Evolutionary conservation across 2,113 vertebrate genomes (phyloP).

Genomic region (Myocastor coypus): DNA sequence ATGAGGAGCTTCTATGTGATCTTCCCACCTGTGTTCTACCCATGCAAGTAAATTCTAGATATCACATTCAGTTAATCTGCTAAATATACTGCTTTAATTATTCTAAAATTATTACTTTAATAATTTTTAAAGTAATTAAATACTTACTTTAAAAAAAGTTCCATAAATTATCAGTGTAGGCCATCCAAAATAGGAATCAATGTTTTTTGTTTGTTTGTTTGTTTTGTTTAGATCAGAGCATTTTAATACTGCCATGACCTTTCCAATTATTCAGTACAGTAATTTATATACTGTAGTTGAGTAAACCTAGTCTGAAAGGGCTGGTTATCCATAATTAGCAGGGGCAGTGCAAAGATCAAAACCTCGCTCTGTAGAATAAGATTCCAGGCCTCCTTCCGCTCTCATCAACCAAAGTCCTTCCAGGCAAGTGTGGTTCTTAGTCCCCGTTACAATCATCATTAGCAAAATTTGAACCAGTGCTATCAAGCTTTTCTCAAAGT

Average conservation of each 20-base stretch:
- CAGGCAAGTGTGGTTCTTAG: background rate
- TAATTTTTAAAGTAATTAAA: no score
- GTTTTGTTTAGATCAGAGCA: background rate
- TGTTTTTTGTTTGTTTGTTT: background rate
- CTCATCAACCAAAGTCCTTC: background rate
- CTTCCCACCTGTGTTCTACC: background rate
- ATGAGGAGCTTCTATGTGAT: background rate
- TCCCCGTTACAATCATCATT: background rate
- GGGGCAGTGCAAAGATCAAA: background rate
- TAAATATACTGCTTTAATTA: background rate
- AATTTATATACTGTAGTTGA: background rate
- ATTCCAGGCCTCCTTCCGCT: background rate
- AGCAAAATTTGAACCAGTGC: background rate
- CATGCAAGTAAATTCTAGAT: background rate
- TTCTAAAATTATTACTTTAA: no score
- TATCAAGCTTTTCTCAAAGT: background rate
- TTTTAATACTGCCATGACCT: background rate
- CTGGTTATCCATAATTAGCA: constrained; percentile 7
- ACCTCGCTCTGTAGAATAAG: background rate
- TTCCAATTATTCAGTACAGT: constrained; percentile 4
- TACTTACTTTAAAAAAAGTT: constrained; percentile 34
- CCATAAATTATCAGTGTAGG: background rate
- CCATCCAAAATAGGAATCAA: background rate
- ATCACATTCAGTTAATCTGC: background rate
- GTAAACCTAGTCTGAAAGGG: background rate